These are phyloP conservation scores for Channa argus DNA, from an alignment of 2,113 vertebrate species.

Conservation along the genomic window DNA sequence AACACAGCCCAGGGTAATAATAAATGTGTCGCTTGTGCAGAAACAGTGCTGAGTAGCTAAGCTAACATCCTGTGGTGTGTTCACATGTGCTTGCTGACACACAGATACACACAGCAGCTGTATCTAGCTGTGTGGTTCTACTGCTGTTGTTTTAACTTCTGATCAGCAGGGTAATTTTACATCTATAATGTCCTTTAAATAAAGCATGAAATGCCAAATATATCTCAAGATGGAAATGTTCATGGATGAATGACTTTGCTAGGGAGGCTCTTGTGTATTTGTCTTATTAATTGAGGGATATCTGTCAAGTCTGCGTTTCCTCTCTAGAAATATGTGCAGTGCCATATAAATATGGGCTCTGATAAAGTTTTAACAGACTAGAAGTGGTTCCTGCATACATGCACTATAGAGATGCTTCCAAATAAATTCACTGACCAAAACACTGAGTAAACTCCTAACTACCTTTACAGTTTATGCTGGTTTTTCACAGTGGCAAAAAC, in stretches of 20 bases:
- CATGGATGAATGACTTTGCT: neutral
- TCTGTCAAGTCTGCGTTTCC: neutral
- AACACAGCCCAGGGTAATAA: neutral
- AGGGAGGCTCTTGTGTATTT: neutral
- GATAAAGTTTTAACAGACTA: neutral
- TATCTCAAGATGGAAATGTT: neutral
- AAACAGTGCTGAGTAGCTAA: conserved; percentile 76
- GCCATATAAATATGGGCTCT: neutral
- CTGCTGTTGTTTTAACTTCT: conserved; percentile 12
- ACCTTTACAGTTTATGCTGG: neutral
- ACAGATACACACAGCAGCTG: conserved; percentile 15
- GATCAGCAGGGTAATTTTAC: conserved; percentile 42
- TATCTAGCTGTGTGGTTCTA: conserved; percentile 41
- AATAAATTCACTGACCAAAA: neutral
- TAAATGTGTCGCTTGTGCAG: conserved; percentile 54
- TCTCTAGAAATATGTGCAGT: neutral
- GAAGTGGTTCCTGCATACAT: neutral
- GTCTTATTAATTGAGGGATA: neutral
- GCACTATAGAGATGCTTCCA: neutral
- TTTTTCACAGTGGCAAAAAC: conserved; percentile 5
- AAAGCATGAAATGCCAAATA: conserved; percentile 18
- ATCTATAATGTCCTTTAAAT: conserved; percentile 19
- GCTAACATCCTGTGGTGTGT: conserved; percentile 76
- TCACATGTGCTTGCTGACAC: conserved; percentile 4
- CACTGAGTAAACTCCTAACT: neutral